Percentiles rank a stretch among this genome's conserved stretches.
phyloP scores from a whole-genome alignment of 2,113 vertebrate genomes.

The Podarcis raffonei region DNA sequence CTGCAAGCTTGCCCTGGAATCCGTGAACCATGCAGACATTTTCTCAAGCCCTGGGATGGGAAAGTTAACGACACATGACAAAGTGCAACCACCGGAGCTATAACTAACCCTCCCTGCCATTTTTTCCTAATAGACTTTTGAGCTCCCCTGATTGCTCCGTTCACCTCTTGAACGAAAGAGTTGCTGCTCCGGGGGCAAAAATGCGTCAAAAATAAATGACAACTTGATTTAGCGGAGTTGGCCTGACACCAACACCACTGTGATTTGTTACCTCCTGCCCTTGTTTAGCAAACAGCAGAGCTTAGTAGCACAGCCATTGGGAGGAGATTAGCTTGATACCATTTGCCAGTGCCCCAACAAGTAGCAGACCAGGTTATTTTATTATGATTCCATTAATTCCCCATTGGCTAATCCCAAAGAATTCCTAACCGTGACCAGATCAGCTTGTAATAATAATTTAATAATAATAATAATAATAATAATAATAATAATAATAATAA shows the following conservation, averaged over 20 bases:
- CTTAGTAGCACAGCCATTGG: slow-evolving; percentile 39
- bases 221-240: slow-evolving; percentile 71
- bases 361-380: not conserved
- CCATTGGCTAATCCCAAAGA: not conserved
- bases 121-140: slow-evolving; percentile 69
- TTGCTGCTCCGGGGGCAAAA: slow-evolving; percentile 65
- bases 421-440: too few relatives aligned
- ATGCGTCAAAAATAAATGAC: slow-evolving; percentile 72
- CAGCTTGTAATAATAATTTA: too few relatives aligned
- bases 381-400: not conserved
- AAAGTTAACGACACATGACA: slow-evolving; percentile 68
- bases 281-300: slow-evolving; percentile 57
- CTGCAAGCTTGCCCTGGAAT: slow-evolving; percentile 39
- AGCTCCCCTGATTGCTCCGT: slow-evolving; percentile 66
- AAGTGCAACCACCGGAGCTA: slow-evolving; percentile 57
- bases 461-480: too few relatives aligned
- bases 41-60: slow-evolving; percentile 55
- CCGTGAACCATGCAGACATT: slow-evolving; percentile 56
- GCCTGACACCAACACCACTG: slow-evolving; percentile 62
- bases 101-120: slow-evolving; percentile 71
- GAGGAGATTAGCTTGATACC: slow-evolving; percentile 33
- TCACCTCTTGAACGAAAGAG: slow-evolving; percentile 65
- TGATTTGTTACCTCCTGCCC: slow-evolving; percentile 67
- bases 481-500: too few relatives aligned
- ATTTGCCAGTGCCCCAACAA: slow-evolving; percentile 5